These are phyloP conservation scores for Phataginus tetradactyla DNA, from an alignment of 2,797 vertebrate species.

Conservation along the genomic window DNA sequence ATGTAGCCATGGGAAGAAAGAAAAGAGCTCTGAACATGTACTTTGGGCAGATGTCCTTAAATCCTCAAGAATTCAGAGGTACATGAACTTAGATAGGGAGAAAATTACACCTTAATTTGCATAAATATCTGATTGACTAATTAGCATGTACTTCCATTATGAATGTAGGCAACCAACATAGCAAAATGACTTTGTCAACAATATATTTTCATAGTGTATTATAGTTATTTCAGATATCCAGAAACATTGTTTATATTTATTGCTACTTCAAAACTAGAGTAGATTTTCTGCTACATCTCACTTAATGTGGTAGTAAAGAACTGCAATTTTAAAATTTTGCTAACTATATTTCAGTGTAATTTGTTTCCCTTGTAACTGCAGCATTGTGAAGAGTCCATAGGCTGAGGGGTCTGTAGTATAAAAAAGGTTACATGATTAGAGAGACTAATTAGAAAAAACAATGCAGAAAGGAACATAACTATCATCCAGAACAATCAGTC, in stretches of 20 bases:
- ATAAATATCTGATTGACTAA: not conserved
- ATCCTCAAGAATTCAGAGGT: not conserved
- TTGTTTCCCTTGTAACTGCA: not conserved
- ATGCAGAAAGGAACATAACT: slow-evolving; percentile 17
- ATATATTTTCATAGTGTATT: not conserved
- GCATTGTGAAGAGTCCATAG: not conserved
- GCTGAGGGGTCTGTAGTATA: not conserved
- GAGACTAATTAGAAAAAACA: not conserved
- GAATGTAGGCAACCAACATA: not conserved
- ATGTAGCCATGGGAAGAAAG: not conserved
- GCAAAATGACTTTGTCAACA: not conserved
- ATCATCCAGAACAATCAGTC: not conserved
- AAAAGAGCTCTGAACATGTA: not conserved
- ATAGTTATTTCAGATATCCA: not conserved
- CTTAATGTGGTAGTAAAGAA: not conserved
- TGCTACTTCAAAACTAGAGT: slow-evolving; percentile 14
- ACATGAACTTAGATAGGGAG: not conserved
- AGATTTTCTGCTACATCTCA: not conserved
- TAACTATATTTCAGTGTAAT: not conserved
- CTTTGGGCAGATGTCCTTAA: not conserved
- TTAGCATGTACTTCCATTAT: not conserved
- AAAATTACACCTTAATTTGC: not conserved
- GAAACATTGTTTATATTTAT: slow-evolving; percentile 4
- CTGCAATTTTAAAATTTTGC: slow-evolving; percentile 8
- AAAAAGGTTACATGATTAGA: not conserved